Evolutionary conservation across 2,113 vertebrate genomes (phyloP), one percentile per base, ranked within the genome.

Genomic region (Erythrolamprus reginae): DNA sequence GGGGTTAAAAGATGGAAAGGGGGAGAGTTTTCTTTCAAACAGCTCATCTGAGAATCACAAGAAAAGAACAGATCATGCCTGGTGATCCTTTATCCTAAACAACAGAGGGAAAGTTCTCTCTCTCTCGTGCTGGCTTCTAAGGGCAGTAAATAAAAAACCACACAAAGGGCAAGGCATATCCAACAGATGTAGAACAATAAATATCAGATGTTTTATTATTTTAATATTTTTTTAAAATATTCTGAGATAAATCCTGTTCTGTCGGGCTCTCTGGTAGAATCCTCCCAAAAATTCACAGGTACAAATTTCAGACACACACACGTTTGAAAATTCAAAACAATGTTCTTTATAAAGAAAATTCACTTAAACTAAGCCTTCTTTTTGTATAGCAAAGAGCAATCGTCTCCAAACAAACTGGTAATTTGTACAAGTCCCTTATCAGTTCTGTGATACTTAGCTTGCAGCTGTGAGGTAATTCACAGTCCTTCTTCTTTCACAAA

Each of bases 151-250:
- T 92, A 94, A 89, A 42, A 8, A 50, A 1, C 45, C 12, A 92
- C 58, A 23, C 45, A 88, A 86, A 91, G 51, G 53, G n/a, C 90
- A 82, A 86, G 91, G 93, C 88, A 51, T 90, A 91, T 65, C 42
- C 87, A 89, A 91, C 91, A 92, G 91, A 95, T 94, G 84, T 82
- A 93, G 77, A 89, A 26, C 47, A 93, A 84, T 15, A 23, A 47
- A 90, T 86, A 88, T 47, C 45, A 82, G 90, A 92, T 58, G 3
- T 45, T 53, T 70, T 33, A 38, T 42, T 65, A 58, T 93, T 90
- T 86, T 58, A 93, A 91, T 90, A 26, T 56, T 89, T 92, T 93
- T 84, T 0, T 8, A 9, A 77, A 38, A 13, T 93, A 84, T 84
- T 28, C n/a, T 89, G 61, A 53, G 15, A 85, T 70, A 89, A 1